phyloP scores from a whole-genome alignment of 1,140 invertebrate genomes.

The Eumeta japonica region DNA sequence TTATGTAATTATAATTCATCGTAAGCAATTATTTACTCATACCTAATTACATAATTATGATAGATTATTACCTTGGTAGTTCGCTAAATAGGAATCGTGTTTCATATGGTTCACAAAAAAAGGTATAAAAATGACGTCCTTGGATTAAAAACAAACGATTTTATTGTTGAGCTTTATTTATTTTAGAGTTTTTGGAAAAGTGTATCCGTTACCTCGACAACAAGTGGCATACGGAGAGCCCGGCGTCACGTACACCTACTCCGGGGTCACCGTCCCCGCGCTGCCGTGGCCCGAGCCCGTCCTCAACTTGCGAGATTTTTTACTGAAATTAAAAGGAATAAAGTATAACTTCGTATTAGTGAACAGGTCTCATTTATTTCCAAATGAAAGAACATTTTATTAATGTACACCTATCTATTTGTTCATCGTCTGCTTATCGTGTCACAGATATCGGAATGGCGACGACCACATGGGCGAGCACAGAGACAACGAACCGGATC shows the following conservation, averaged over 20 bases:
- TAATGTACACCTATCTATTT: too few relatives aligned
- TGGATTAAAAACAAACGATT: too few relatives aligned
- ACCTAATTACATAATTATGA: too few relatives aligned
- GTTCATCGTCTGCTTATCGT: too few relatives aligned
- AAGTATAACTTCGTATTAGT: constrained; percentile 71
- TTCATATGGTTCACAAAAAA: background rate
- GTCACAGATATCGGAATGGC: constrained; percentile 71
- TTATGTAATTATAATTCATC: too few relatives aligned
- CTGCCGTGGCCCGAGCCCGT: constrained; percentile 63
- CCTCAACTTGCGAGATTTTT: constrained; percentile 52
- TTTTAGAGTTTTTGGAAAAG: constrained; percentile 67
- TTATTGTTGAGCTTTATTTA: too few relatives aligned
- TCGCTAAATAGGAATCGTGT: too few relatives aligned
- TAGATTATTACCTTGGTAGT: too few relatives aligned
- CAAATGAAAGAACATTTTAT: constrained; percentile 4
- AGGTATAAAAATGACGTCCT: background rate
- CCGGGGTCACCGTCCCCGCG: constrained; percentile 63
- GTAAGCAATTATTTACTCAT: too few relatives aligned
- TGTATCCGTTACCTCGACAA: constrained; percentile 66
- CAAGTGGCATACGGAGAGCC: constrained; percentile 68
- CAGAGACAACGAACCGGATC: constrained; percentile 69
- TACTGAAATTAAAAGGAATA: constrained; percentile 56
- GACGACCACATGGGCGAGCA: constrained; percentile 72
- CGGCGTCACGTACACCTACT: constrained; percentile 67
- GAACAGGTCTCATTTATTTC: constrained; percentile 59